Evolutionary conservation across 2,113 vertebrate genomes (phyloP).

Genomic region (Daphoenositta chrysoptera): DNA sequence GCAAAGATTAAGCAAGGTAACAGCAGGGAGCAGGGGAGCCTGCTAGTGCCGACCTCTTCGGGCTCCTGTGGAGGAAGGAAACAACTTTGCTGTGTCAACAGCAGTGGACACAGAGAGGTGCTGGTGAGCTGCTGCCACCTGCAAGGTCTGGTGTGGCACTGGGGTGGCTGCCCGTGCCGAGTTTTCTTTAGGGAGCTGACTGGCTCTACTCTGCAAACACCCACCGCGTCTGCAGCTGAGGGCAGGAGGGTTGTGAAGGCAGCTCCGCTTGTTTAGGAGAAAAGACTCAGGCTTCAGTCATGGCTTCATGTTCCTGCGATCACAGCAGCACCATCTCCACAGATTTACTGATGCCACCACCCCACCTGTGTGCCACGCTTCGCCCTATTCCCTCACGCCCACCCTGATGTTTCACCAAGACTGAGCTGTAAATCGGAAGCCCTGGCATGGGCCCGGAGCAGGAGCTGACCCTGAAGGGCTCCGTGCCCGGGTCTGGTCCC

Average conservation of each 20-base stretch:
- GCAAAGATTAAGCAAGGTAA: neutral
- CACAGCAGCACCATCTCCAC: neutral
- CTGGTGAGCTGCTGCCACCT: neutral
- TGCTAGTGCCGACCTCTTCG: neutral
- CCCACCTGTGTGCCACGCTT: neutral
- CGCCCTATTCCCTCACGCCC: rapidly evolving
- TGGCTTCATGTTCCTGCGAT: neutral
- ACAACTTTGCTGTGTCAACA: neutral
- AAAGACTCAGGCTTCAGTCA: neutral
- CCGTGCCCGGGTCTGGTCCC: rapidly evolving
- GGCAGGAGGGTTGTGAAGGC: neutral
- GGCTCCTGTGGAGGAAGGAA: neutral
- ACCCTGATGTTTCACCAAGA: neutral
- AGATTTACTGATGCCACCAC: neutral
- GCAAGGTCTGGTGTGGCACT: neutral
- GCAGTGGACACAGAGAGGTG: neutral
- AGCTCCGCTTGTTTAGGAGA: neutral
- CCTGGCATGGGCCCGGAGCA: neutral
- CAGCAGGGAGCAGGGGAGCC: rapidly evolving
- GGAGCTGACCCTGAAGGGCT: neutral
- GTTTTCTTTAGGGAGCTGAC: neutral
- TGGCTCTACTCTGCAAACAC: neutral
- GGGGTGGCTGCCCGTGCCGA: neutral
- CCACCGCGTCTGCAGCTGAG: rapidly evolving
- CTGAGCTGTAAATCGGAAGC: neutral